Conservation (phyloP, 23 tunicate species). For the Phallusia fumigata region DNA sequence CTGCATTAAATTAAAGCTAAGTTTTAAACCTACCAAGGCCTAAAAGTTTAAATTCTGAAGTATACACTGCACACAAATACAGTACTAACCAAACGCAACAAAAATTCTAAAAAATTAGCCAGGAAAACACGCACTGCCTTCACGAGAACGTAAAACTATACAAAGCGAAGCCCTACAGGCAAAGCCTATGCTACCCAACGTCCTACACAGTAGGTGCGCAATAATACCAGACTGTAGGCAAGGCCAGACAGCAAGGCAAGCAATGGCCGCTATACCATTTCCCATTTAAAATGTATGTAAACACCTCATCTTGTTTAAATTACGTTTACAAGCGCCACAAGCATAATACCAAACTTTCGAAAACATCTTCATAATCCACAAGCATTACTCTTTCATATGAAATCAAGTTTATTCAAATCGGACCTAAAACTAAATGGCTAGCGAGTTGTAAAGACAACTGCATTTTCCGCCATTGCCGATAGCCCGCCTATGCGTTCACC, state of each 20-base stretch:
- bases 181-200: background rate
- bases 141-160: background rate
- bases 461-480: background rate
- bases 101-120: background rate
- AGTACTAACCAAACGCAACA: background rate
- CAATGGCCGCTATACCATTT: conserved; percentile 37
- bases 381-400: conserved; percentile 2
- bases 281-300: conserved; percentile 33
- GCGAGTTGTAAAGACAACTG: background rate
- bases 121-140: background rate
- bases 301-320: background rate
- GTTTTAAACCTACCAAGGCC: too few species aligned
- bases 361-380: background rate
- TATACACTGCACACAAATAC: background rate
- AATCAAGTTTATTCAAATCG: conserved; percentile 4
- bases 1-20: too few species aligned
- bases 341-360: background rate
- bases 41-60: background rate
- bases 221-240: conserved; percentile 9
- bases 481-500: background rate
- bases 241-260: conserved; percentile 16
- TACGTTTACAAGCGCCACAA: background rate
- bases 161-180: conserved; percentile 3
- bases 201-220: conserved; percentile 1
- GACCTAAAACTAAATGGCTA: background rate